Evolutionary conservation across 2,888 invertebrate species (phyloP), one percentile per base, ranked within the genome.

Genomic region (Nymphalis c-album): DNA sequence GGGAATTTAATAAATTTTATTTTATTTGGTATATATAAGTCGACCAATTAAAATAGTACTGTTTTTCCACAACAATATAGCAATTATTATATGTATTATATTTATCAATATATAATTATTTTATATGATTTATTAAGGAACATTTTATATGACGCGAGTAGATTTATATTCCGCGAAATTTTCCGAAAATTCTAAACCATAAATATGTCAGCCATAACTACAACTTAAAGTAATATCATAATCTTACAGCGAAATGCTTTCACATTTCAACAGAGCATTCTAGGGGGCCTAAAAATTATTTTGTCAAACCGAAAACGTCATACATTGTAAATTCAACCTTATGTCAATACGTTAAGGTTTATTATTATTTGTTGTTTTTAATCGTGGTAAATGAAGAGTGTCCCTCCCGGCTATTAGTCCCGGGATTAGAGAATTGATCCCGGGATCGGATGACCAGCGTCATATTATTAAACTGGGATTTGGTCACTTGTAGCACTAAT

Each of bases 191-290:
- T 60, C 62, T 31, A 67, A 71, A 72, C 63, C 71, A 67, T 72
- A 73, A 74, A 73, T 70, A 74, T 68, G 66, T 67, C 73, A 77
- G 45, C 76, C 76, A 79, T 77, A 77, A 82, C 78, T 76, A 78
- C 79, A 82, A 83, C 84, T 85, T 83, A 83, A 80, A 81, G 79
- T 77, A 78, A 77, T 88, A 90, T 87, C 85, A 90, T 91, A 90
- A 91, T 90, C 90, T 90, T 87, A 92, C 91, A 92, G 76, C 80
- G 88, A 90, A 92, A 92, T 91, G 91, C 91, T 92, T 88, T 92
- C 83, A 91, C 87, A 86, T 88, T 85, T 82, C 82, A 77, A 80
- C 82, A 60, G 53, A 78, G 73, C 75, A 80, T 77, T 81, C 78
- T 78, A 73, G 76, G 78, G 75, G 83, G 85, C 86, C 85, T 80